Evolutionary conservation across 2,113 vertebrate species (phyloP).

Genomic region (Atlantisia rogersi): DNA sequence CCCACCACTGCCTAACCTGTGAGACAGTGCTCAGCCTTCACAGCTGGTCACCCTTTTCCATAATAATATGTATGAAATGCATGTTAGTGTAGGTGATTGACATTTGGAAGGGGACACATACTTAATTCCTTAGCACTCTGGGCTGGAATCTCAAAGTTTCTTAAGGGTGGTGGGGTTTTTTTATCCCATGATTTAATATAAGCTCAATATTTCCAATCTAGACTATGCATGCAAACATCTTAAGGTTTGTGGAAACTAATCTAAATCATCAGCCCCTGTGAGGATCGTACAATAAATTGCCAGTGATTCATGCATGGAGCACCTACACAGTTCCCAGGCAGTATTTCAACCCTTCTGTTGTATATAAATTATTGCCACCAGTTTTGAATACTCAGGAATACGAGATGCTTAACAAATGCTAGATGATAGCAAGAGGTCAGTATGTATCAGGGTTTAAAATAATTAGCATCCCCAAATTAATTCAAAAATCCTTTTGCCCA

Average conservation of each 20-base stretch:
- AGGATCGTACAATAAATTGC: neutral
- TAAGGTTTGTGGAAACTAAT: neutral
- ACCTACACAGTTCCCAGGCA: neutral
- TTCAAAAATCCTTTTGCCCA: neutral
- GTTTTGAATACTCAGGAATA: slow-evolving; percentile 5
- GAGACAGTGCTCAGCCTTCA: neutral
- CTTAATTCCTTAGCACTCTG: neutral
- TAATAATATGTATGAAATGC: neutral
- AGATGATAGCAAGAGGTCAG: neutral
- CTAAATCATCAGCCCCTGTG: neutral
- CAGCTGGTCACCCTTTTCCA: neutral
- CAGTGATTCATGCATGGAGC: neutral
- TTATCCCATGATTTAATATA: neutral
- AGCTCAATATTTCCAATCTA: neutral
- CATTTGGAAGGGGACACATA: neutral
- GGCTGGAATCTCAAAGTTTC: neutral
- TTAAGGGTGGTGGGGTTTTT: neutral
- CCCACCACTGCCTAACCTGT: too few relatives aligned
- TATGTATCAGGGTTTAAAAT: neutral
- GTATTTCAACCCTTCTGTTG: neutral
- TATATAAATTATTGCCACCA: neutral
- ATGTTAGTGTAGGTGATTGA: neutral
- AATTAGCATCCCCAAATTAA: neutral
- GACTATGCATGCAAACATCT: neutral
- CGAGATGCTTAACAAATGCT: neutral